Base-by-base conservation (phyloP, 1,140 invertebrate genomes). In the Drosophila asahinai region DNA sequence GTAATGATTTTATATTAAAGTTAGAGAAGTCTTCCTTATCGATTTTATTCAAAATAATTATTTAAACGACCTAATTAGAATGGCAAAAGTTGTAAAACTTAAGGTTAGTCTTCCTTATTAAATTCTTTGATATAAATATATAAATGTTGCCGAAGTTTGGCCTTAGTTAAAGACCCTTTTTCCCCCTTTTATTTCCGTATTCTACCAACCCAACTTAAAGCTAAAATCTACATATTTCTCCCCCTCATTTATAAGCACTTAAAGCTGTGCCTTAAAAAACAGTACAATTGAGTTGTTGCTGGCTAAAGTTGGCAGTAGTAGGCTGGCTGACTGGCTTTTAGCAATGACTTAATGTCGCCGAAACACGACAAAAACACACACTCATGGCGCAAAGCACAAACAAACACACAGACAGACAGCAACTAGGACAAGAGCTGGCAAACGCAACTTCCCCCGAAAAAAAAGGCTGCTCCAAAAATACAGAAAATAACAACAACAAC, bases 281-380 rank as follows among this genome's bases (percentile, higher is more conserved):
- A 19, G 38, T 54, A 54, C 73, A 71, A 77, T 82, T 81, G 73
- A 73, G 81, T 73, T 74, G 73, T 81, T 84, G 59, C 47, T 59
- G 74, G 51, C 59, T 43, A 55, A 55, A 57, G 45, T 63, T 72
- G 63, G 58, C 25, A 5, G 52, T 19, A 7, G 40, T 43, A 14
- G 51, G 74, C 52, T 49, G 61, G 52, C 59, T 64, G 51, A 63
- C 45, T 49, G 61, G 62, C 60, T 65, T 77, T 72, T 47, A 51
- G 54, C 54, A 73, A 87, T 89, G 81, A 90, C 86, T 90, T 90
- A 91, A 90, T 91, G 86, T 90, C 67, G 80, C 76, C 61, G 62
- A 82, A 90, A 71, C 86, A 90, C 86, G 86, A 80, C 79, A 90
- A 76, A 86, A 78, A 67, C 62, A 83, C 49, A 57, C 72, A 66